Evolutionary conservation across 23 tunicate genomes (phyloP).

Genomic region (Trididemnum miniatum): DNA sequence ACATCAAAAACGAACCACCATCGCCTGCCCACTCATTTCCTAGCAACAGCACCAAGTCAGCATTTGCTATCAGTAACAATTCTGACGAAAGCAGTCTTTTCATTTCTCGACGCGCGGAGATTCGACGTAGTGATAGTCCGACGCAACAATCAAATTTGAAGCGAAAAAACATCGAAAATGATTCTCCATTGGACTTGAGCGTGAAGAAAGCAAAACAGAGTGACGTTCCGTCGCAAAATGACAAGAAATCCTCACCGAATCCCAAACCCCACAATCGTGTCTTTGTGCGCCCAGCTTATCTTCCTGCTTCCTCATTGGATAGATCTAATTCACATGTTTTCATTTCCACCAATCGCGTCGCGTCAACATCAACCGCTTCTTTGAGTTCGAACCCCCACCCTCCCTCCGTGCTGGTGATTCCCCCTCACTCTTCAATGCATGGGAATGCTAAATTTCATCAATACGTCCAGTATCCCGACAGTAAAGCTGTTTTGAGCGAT

Average conservation of each 20-base stretch:
- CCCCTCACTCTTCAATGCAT: background rate
- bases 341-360: background rate
- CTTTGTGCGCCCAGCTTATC: slow-evolving; percentile 21
- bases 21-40: slow-evolving; percentile 29
- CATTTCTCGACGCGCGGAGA: background rate
- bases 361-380: background rate
- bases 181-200: slow-evolving; percentile 45
- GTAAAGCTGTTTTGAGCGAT: background rate
- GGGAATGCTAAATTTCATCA: background rate
- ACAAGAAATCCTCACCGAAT: too few species aligned
- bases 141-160: background rate
- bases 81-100: background rate
- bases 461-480: background rate
- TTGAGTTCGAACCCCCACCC: background rate
- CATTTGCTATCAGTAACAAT: background rate
- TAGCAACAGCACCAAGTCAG: background rate
- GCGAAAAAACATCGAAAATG: background rate
- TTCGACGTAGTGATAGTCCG: background rate
- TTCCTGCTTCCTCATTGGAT: background rate
- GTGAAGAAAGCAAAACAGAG: slow-evolving; percentile 8
- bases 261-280: background rate
- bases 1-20: slow-evolving; percentile 5
- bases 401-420: background rate
- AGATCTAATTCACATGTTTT: background rate
- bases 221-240: background rate